These are phyloP conservation scores for Lithodes maja DNA, from an alignment of 2,888 invertebrate species.

Conservation along the genomic window DNA sequence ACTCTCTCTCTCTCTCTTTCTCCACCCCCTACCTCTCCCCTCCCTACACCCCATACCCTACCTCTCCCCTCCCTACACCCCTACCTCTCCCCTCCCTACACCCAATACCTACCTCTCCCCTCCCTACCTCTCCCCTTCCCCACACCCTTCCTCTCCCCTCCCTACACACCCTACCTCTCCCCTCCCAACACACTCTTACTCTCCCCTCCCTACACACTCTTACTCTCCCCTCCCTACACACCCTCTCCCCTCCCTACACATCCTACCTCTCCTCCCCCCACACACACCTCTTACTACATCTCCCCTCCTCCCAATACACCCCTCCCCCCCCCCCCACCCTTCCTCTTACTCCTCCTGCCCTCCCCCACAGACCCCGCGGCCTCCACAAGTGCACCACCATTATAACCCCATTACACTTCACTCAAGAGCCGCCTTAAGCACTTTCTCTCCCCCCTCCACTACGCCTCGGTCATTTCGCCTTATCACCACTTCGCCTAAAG, in stretches of 20 bases:
- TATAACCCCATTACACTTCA: neutral
- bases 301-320: neutral
- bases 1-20: neutral
- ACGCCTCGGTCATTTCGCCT: too few species aligned
- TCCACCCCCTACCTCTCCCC: neutral
- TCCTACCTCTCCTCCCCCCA: neutral
- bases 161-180: too few species aligned
- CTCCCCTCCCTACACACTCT: too few species aligned
- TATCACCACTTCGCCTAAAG: too few species aligned
- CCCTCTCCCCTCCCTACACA: neutral
- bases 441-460: slow-evolving; percentile 1
- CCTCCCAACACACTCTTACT: neutral
- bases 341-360: neutral
- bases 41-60: neutral
- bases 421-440: slow-evolving; percentile 4
- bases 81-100: neutral
- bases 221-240: neutral
- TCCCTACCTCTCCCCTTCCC: neutral
- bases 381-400: neutral
- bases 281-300: neutral
- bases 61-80: neutral
- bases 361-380: neutral
- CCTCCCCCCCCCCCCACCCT: neutral
- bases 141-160: neutral
- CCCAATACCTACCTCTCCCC: neutral